phyloP scores from a whole-genome alignment of 2,113 vertebrate genomes.

The Shinisaurus crocodilurus region DNA sequence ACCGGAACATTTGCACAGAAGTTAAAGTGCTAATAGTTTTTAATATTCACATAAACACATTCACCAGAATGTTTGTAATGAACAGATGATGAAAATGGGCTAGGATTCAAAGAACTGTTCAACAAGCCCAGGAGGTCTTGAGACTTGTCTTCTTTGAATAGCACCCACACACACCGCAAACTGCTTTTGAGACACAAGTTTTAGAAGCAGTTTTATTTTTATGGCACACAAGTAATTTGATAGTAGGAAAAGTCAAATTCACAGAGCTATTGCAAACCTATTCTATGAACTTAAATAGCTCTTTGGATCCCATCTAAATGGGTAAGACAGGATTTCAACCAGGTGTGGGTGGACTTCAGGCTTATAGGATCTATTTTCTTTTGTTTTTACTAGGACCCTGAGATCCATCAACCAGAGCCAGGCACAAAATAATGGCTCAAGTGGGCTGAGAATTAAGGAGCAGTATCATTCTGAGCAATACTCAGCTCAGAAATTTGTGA shows the following conservation, averaged over 20 bases:
- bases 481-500: too few relatives aligned
- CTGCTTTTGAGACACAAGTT: background rate
- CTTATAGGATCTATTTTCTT: too few relatives aligned
- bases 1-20: slow-evolving; percentile 66
- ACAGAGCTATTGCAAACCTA: too few relatives aligned
- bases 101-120: background rate
- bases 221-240: background rate
- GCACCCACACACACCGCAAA: background rate
- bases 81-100: background rate
- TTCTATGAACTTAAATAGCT: background rate
- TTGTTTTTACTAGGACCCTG: too few relatives aligned
- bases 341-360: too few relatives aligned
- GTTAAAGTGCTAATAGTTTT: slow-evolving; percentile 62
- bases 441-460: background rate
- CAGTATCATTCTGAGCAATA: background rate
- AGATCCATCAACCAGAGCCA: too few relatives aligned
- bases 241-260: background rate
- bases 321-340: slow-evolving; percentile 35
- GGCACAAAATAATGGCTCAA: too few relatives aligned
- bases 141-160: background rate
- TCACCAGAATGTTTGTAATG: background rate
- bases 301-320: slow-evolving; percentile 36
- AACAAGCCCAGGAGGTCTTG: background rate
- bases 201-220: background rate
- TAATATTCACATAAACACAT: slow-evolving; percentile 60